phyloP scores from a whole-genome alignment of 2,797 vertebrate genomes.

The Mustela erminea region DNA sequence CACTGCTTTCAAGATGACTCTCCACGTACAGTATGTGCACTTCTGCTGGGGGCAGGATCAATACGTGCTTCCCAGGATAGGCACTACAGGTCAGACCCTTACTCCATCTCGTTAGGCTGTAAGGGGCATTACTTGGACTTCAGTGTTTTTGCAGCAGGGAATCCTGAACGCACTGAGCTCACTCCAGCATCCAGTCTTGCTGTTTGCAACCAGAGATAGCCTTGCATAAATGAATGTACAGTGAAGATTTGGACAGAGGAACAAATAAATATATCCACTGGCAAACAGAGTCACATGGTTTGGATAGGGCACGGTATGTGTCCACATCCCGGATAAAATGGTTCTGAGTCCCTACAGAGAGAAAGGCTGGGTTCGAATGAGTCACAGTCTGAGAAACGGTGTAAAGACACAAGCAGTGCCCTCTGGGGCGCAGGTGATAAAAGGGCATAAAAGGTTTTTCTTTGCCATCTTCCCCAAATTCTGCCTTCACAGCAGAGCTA shows the following conservation, averaged over 20 bases:
- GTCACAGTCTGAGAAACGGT: neutral
- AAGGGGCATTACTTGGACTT: too few species aligned
- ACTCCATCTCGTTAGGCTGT: neutral
- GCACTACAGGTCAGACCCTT: neutral
- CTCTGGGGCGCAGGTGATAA: too few species aligned
- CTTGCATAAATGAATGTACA: neutral
- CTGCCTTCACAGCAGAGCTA: neutral
- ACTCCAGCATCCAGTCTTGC: neutral
- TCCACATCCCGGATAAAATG: too few species aligned
- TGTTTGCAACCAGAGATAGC: neutral
- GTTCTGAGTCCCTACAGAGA: neutral
- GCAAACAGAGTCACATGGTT: neutral
- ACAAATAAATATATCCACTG: neutral
- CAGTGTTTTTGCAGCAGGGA: neutral
- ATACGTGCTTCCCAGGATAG: neutral
- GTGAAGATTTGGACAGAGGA: neutral
- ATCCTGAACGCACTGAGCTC: neutral
- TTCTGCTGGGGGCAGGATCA: neutral
- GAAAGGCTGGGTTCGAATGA: neutral
- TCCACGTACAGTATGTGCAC: neutral
- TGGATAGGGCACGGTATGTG: accelerated
- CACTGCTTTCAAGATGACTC: neutral
- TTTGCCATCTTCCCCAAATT: neutral
- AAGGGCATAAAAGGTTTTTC: neutral
- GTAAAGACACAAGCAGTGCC: neutral